Percentiles rank a stretch among this genome's conserved stretches.
Evolutionary conservation across 2,888 invertebrate species (phyloP).

Genomic region (Ormyrus thymus): DNA sequence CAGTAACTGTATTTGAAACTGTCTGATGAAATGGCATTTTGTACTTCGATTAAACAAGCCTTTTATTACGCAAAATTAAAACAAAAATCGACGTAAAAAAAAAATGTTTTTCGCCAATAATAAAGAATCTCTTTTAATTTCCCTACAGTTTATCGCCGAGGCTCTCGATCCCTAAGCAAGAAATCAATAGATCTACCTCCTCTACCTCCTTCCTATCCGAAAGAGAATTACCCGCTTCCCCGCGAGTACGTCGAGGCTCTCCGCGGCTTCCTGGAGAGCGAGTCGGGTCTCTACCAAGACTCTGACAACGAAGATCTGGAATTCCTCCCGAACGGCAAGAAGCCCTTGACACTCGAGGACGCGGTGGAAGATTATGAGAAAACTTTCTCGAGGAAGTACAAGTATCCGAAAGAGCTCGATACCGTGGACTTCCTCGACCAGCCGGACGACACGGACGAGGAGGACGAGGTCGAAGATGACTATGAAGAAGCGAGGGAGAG

Average conservation of each 20-base stretch:
- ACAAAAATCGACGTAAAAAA: no score
- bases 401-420: slow-evolving; percentile 36
- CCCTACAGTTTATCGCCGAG: slow-evolving; percentile 37
- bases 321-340: slow-evolving; percentile 10
- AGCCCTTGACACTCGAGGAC: neutral
- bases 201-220: slow-evolving; percentile 10
- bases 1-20: no score
- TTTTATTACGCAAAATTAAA: no score
- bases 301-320: slow-evolving; percentile 26
- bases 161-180: slow-evolving; percentile 40
- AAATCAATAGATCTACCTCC: slow-evolving; percentile 7
- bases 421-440: slow-evolving; percentile 6
- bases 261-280: slow-evolving; percentile 17
- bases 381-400: slow-evolving; percentile 64
- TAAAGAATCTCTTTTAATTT: neutral
- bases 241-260: slow-evolving; percentile 40
- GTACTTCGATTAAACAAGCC: no score
- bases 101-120: no score
- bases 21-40: no score
- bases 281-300: slow-evolving; percentile 7
- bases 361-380: slow-evolving; percentile 61
- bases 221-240: slow-evolving; percentile 32
- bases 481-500: slow-evolving; percentile 45
- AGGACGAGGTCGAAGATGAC: slow-evolving; percentile 38
- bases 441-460: slow-evolving; percentile 13